Percentiles rank a stretch among this genome's conserved stretches.
These are phyloP conservation scores for Andrena bucephala DNA, from an alignment of 2,888 invertebrate genomes.

Conservation along the genomic window DNA sequence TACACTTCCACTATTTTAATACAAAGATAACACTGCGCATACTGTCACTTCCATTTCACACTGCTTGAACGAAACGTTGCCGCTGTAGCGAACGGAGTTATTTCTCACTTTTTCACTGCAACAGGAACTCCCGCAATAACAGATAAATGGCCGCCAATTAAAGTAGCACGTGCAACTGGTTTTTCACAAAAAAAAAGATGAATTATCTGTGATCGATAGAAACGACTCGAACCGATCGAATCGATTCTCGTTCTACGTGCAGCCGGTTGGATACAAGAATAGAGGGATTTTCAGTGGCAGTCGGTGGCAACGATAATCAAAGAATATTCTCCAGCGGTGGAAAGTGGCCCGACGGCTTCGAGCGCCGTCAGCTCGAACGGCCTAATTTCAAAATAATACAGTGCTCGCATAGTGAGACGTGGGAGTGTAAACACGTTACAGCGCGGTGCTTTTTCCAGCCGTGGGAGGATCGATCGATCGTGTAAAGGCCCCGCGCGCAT, in stretches of 20 bases:
- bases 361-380: constrained; percentile 5
- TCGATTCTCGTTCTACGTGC: constrained; percentile 33
- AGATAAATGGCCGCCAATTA: constrained; percentile 10
- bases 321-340: neutral
- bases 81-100: too few species aligned
- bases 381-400: constrained; percentile 1
- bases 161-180: neutral
- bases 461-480: constrained; percentile 61
- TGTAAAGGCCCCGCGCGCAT: neutral
- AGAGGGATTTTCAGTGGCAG: neutral
- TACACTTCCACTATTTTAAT: neutral
- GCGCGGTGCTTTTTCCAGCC: constrained; percentile 26
- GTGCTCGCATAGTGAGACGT: neutral
- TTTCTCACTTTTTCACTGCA: neutral
- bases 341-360: neutral
- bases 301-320: constrained; percentile 8
- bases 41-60: too few species aligned
- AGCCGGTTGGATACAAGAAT: neutral
- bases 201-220: constrained; percentile 13
- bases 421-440: constrained; percentile 29
- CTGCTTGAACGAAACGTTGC: too few species aligned
- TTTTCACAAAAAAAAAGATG: neutral
- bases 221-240: constrained; percentile 13
- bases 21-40: neutral
- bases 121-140: neutral